A percentile compares a stretch with the other conserved stretches of the same genome.
Conservation (phyloP, 92 coral and sea anemone species). For the Hydrozoanthus gracilis region DNA sequence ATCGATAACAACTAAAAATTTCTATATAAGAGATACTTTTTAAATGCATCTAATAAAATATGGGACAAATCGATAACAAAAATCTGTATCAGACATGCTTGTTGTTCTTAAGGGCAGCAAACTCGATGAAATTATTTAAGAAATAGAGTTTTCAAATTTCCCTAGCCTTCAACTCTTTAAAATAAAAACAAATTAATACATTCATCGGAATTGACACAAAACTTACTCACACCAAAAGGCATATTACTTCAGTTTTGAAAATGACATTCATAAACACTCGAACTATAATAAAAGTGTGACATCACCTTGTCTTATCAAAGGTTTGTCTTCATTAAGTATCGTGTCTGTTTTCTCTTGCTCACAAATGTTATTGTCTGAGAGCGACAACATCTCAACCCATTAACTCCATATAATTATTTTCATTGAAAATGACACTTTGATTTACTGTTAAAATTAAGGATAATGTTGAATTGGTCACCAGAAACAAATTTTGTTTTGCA, state of each 20-base stretch:
- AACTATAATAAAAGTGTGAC: not conserved
- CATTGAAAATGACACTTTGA: not conserved
- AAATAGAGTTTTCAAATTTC: too few species aligned
- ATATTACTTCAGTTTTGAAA: not conserved
- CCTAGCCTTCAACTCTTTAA: too few species aligned
- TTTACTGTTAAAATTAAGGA: not conserved
- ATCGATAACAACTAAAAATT: too few species aligned
- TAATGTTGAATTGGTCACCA: constrained; percentile 23
- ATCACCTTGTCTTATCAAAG: not conserved
- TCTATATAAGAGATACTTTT: too few species aligned
- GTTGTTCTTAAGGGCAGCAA: too few species aligned
- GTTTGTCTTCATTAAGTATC: not conserved
- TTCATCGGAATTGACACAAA: too few species aligned
- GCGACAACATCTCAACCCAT: not conserved
- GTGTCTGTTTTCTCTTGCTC: constrained; percentile 11
- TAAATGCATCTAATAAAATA: too few species aligned
- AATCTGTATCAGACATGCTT: too few species aligned
- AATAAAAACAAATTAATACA: too few species aligned
- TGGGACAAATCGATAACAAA: too few species aligned
- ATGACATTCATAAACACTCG: not conserved
- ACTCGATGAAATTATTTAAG: too few species aligned
- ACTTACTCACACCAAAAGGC: too few species aligned
- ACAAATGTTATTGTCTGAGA: not conserved
- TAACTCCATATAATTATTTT: not conserved
- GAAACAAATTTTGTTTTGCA: constrained; percentile 1